Evolutionary conservation across 2,113 vertebrate genomes (phyloP).

Genomic region (Hippocampus zosterae): DNA sequence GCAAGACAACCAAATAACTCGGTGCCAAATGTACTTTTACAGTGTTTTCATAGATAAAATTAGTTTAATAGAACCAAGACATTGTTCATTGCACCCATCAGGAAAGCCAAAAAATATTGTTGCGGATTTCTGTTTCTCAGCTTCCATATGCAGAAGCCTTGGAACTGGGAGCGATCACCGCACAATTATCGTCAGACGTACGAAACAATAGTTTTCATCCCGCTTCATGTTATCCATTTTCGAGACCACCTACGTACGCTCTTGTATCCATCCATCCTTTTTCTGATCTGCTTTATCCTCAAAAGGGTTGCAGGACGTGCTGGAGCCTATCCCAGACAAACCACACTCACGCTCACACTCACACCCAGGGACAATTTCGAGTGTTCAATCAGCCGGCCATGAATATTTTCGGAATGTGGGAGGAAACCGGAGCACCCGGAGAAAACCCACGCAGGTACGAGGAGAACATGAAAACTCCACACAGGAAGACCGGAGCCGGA

Average conservation of each 20-base stretch:
- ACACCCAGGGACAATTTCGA: too few species aligned
- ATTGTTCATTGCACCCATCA: constrained; percentile 37
- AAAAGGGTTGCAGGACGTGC: too few species aligned
- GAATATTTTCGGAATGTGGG: too few species aligned
- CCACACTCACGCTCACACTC: too few species aligned
- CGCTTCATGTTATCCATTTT: neutral
- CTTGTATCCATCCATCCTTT: too few species aligned
- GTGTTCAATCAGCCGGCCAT: too few species aligned
- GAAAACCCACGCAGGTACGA: too few species aligned
- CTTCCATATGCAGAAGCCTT: neutral
- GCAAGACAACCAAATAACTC: constrained; percentile 37
- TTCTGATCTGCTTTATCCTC: too few species aligned
- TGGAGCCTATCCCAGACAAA: too few species aligned
- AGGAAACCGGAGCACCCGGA: too few species aligned
- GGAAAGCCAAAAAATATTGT: constrained; percentile 31
- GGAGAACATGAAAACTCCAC: too few species aligned
- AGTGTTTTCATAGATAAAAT: constrained; percentile 40
- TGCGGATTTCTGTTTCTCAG: constrained; percentile 21
- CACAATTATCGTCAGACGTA: neutral
- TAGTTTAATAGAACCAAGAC: constrained; percentile 29
- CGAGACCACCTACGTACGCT: neutral
- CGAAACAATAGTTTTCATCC: neutral
- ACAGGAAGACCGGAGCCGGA: too few species aligned
- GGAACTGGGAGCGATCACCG: neutral
- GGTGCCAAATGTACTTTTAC: constrained; percentile 31